Evolutionary conservation across 92 coral and sea anemone species (phyloP), one percentile per base, ranked within the genome.

Genomic region (Phenganax subtilis): DNA sequence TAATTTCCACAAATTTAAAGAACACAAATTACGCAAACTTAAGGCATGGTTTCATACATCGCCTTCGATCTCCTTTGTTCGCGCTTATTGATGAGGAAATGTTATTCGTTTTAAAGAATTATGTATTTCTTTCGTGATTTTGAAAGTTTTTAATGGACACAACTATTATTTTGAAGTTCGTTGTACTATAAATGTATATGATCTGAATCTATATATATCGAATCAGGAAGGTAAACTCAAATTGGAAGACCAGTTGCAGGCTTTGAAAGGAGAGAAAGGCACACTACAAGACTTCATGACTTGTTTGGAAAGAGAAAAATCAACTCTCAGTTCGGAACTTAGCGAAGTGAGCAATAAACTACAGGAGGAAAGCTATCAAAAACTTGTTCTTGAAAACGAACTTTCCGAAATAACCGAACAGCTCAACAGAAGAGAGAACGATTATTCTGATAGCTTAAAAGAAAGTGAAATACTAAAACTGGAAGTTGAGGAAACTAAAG

Each of bases 171-270:
- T 17, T 69, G 25, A 20, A 11, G 27, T 10, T 28, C 71, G 2
- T 1, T 65, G 47, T 5, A 37, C 47, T 37, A 37, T 37, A 37
- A 37, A 37, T 37, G 47, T 1, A 37, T 37, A 37, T 20, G 25
- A 37, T 37, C 47, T 37, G 5, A 37, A 37, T 37, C 47, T 5
- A 37, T 10, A 1, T 17, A 4, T 28, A 10, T 79, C 37, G 25
- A 5, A 25, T 63, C 31, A 79, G 83, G 54, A 54, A 60, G 84
- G 63, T 56, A 80, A 79, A 54, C 30, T 54, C 62, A 81, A 85
- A 72, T 70, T 71, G 72, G 81, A 87, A 71, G 77, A 74, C 72
- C 89, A 89, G 75, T 61, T 91, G 58, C 82, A 86, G 47, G 25
- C 52, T 47, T 60, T 87, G 6, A 84, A 88, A 67, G 85, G 80